phyloP scores from a whole-genome alignment of 2,888 invertebrate genomes.

The Platerodrilus igneus region DNA sequence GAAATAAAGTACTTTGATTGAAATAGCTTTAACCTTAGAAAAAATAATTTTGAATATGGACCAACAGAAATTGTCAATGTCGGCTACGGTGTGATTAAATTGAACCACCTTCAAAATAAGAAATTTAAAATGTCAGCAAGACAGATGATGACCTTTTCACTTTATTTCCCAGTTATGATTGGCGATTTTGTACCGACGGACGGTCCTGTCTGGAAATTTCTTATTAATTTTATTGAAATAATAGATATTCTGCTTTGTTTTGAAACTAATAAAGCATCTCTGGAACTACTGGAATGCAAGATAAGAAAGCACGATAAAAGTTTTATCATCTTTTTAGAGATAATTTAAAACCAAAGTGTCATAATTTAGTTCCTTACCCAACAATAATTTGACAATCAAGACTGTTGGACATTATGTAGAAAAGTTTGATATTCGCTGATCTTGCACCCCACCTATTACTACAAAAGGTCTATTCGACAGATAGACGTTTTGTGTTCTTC shows the following conservation, averaged over 20 bases:
- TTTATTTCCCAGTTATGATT: slow-evolving; percentile 29
- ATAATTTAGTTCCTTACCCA: slow-evolving; percentile 29
- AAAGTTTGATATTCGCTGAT: no score
- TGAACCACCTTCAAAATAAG: slow-evolving; percentile 11
- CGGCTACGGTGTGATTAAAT: slow-evolving; percentile 13
- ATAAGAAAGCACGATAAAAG: slow-evolving; percentile 19
- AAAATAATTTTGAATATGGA: slow-evolving; percentile 19
- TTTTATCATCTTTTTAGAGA: slow-evolving; percentile 21
- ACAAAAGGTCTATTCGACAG: no score
- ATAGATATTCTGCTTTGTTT: slow-evolving; percentile 22
- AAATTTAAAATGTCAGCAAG: slow-evolving; percentile 26
- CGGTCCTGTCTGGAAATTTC: slow-evolving; percentile 27
- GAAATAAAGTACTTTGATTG: slow-evolving; percentile 20
- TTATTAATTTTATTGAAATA: slow-evolving; percentile 28
- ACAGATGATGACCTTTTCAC: slow-evolving; percentile 27
- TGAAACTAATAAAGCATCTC: slow-evolving; percentile 13
- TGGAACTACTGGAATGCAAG: slow-evolving; percentile 15
- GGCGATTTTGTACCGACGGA: slow-evolving; percentile 26
- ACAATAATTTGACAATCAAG: slow-evolving; percentile 26
- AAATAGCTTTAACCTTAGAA: slow-evolving; percentile 13
- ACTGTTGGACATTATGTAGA: no score
- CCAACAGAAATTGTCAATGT: slow-evolving; percentile 18
- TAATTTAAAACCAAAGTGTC: slow-evolving; percentile 27
- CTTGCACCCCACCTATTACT: no score
- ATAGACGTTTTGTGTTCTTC: no score